Percentiles rank a stretch among this genome's conserved stretches.
Evolutionary conservation across 2,113 vertebrate genomes (phyloP).

Genomic region (Microtus montanus): DNA sequence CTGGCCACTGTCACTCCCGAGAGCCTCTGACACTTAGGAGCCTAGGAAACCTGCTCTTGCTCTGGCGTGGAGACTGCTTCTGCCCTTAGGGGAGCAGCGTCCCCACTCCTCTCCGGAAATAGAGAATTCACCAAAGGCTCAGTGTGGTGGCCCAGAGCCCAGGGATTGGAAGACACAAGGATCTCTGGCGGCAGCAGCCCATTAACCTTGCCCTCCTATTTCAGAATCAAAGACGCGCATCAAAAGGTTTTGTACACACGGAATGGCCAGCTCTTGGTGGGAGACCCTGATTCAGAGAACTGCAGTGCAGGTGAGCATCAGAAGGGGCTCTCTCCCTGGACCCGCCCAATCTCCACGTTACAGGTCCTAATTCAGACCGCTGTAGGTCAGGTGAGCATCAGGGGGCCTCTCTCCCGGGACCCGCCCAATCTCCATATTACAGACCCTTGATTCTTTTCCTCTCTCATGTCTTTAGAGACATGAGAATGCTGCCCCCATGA

Average conservation of each 20-base stretch:
- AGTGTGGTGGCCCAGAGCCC: background rate
- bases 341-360: no score
- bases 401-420: no score
- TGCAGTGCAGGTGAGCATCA: slow-evolving; percentile 56
- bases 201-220: slow-evolving; percentile 3
- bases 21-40: background rate
- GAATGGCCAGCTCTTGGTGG: slow-evolving; percentile 63
- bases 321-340: no score
- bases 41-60: background rate
- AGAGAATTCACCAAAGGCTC: background rate
- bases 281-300: slow-evolving; percentile 40
- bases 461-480: background rate
- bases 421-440: no score
- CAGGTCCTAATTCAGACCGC: no score
- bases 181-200: background rate
- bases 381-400: slow-evolving; percentile 65
- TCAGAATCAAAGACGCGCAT: slow-evolving; percentile 69
- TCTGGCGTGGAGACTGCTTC: background rate
- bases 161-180: fast-evolving
- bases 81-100: background rate
- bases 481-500: background rate
- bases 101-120: background rate
- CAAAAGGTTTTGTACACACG: slow-evolving; percentile 59
- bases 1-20: background rate
- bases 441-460: background rate